phyloP scores from a whole-genome alignment of 2,797 vertebrate genomes.

The Ambastaia sidthimunki region DNA sequence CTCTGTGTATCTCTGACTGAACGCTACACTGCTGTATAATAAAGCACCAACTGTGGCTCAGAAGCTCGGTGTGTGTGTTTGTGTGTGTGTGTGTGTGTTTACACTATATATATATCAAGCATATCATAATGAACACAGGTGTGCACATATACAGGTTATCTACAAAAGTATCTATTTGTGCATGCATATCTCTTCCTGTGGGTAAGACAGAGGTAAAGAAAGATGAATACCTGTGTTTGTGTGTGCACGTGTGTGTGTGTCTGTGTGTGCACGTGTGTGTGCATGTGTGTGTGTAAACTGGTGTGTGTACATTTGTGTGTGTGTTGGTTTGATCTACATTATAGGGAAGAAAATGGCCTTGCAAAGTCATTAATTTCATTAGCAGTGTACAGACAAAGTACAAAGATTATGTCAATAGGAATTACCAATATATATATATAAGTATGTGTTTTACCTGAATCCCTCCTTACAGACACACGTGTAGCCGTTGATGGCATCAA shows the following conservation, averaged over 20 bases:
- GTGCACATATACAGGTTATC: constrained; percentile 19
- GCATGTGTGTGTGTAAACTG: no score
- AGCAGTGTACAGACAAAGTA: no score
- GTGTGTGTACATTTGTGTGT: no score
- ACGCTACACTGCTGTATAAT: constrained; percentile 73
- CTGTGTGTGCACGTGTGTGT: no score
- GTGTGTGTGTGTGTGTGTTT: constrained; percentile 24
- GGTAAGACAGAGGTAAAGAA: background rate
- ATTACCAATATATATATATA: no score
- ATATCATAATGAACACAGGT: constrained; percentile 25
- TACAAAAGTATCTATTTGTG: background rate
- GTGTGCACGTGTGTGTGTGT: no score
- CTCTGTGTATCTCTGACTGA: constrained; percentile 64
- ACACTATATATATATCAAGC: background rate
- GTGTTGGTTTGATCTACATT: no score
- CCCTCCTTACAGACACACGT: constrained; percentile 91
- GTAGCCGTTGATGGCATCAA: constrained; percentile 90
- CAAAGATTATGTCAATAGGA: no score
- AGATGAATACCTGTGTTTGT: background rate
- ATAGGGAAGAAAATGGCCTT: no score
- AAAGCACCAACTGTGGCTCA: constrained; percentile 74
- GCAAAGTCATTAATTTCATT: no score
- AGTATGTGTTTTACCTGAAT: constrained; percentile 83
- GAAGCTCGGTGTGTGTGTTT: constrained; percentile 56
- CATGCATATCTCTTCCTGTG: constrained; percentile 14